Evolutionary conservation across 2,888 invertebrate species (phyloP).

Genomic region (Scrobipalpa atriplicella): DNA sequence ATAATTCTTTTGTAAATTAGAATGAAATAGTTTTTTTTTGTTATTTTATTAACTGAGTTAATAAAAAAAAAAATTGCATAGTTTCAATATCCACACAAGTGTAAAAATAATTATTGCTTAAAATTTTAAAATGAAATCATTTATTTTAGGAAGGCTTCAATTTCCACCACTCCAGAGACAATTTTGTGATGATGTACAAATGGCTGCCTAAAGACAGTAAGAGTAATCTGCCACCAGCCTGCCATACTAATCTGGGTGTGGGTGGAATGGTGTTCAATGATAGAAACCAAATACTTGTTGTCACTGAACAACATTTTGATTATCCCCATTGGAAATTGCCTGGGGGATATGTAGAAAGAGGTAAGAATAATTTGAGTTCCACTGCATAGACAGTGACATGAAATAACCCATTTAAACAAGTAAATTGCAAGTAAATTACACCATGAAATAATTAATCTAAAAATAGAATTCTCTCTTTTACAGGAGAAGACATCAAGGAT

Average conservation of each 20-base stretch:
- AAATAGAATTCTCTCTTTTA: conserved; percentile 38
- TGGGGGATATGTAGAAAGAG: conserved; percentile 94
- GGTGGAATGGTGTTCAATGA: conserved; percentile 94
- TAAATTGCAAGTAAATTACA: not conserved
- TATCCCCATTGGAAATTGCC: conserved; percentile 93
- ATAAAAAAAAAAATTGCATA: too few species aligned
- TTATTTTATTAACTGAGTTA: too few species aligned
- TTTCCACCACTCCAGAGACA: conserved; percentile 92
- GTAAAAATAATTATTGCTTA: too few species aligned
- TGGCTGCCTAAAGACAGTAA: conserved; percentile 87
- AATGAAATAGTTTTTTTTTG: too few species aligned
- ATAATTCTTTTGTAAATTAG: not conserved
- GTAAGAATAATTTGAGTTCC: conserved; percentile 66
- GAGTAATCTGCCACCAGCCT: conserved; percentile 88
- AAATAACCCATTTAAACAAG: too few species aligned
- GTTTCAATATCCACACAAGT: too few species aligned
- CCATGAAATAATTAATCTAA: not conserved
- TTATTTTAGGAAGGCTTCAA: conserved; percentile 90
- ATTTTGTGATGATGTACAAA: conserved; percentile 90
- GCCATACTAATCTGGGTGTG: conserved; percentile 91
- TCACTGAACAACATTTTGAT: conserved; percentile 87
- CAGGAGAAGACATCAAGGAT: conserved; percentile 91
- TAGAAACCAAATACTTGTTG: conserved; percentile 89
- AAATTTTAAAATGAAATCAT: too few species aligned
- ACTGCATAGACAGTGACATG: not conserved